Evolutionary conservation across 2,888 invertebrate species (phyloP).

Genomic region (Metacarcinus magister): DNA sequence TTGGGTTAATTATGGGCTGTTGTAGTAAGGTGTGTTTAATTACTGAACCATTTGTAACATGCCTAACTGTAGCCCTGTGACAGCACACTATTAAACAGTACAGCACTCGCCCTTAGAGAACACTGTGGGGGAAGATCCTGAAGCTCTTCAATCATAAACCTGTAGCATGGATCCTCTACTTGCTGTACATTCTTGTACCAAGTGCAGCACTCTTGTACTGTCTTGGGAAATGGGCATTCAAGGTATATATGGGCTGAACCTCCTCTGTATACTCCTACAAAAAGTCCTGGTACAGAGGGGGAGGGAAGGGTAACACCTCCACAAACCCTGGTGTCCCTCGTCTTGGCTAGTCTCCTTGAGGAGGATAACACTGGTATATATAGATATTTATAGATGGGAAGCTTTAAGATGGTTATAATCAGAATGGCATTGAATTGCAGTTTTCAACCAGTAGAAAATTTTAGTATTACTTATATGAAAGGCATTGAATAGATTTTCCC

Average conservation of each 20-base stretch:
- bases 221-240: slow-evolving; percentile 83
- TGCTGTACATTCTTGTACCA: slow-evolving; percentile 91
- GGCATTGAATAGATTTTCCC: not conserved
- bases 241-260: slow-evolving; percentile 69
- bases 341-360: no score
- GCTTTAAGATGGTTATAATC: not conserved
- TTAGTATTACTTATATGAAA: not conserved
- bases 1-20: not conserved
- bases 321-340: no score
- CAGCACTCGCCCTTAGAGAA: slow-evolving; percentile 62
- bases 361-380: not conserved
- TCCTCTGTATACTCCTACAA: no score
- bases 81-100: slow-evolving; percentile 18
- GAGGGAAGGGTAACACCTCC: no score
- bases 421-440: not conserved
- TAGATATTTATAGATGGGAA: not conserved
- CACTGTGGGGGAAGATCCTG: slow-evolving; percentile 83
- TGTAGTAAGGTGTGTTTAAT: not conserved
- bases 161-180: slow-evolving; percentile 92
- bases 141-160: slow-evolving; percentile 90
- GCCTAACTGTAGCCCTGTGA: not conserved
- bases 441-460: not conserved
- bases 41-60: slow-evolving; percentile 13
- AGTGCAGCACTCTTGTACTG: slow-evolving; percentile 85
- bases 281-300: no score